Evolutionary conservation across 1,140 invertebrate genomes (phyloP).

Genomic region (Neodiprion lecontei): DNA sequence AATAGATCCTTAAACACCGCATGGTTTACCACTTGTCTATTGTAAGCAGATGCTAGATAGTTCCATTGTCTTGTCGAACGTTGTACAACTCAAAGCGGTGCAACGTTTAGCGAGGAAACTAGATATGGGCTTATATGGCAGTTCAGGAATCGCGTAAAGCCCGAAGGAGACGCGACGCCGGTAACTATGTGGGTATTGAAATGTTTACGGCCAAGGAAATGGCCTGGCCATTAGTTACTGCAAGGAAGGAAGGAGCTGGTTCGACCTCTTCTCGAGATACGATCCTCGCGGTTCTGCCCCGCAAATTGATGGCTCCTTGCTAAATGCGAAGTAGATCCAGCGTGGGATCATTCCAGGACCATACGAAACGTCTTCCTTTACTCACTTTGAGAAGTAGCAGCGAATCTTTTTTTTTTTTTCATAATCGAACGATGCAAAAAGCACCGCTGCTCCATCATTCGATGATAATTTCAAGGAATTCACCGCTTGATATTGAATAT

Average conservation of each 20-base stretch:
- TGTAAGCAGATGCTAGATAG: not conserved
- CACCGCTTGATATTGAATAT: too few relatives aligned
- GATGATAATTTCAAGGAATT: too few relatives aligned
- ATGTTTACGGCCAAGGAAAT: slow-evolving; percentile 7
- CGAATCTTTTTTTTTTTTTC: too few relatives aligned
- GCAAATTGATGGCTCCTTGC: not conserved
- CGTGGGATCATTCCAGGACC: too few relatives aligned
- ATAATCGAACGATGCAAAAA: too few relatives aligned
- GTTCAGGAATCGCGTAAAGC: not conserved
- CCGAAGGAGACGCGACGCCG: too few relatives aligned
- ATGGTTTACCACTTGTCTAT: not conserved
- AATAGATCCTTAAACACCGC: too few relatives aligned
- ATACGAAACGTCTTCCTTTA: too few relatives aligned
- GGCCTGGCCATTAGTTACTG: not conserved
- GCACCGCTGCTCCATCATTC: too few relatives aligned
- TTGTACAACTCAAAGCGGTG: not conserved
- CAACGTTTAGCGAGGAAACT: slow-evolving; percentile 1
- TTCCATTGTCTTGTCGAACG: slow-evolving; percentile 4
- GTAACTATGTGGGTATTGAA: not conserved
- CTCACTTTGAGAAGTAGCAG: too few relatives aligned
- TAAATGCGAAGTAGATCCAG: too few relatives aligned
- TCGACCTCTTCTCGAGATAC: not conserved
- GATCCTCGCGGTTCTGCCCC: not conserved
- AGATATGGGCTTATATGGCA: not conserved
- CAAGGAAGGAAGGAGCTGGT: too few relatives aligned